These are phyloP conservation scores for Erebia epiphron DNA, from an alignment of 2,888 invertebrate species.

Conservation along the genomic window DNA sequence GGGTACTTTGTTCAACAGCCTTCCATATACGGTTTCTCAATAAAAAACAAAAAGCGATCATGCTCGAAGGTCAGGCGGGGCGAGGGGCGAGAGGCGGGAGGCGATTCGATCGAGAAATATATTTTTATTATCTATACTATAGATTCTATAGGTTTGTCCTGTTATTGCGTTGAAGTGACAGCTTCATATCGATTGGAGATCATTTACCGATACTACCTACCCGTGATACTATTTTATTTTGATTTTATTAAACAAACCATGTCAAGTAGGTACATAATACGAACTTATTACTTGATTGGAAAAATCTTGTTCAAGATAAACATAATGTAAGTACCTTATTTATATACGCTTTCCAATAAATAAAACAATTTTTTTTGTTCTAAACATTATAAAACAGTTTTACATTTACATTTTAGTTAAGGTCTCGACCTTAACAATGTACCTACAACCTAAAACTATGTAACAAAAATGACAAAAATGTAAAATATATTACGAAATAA, in stretches of 20 bases:
- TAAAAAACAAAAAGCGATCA: constrained; percentile 48
- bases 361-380: too few species aligned
- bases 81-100: not conserved
- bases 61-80: constrained; percentile 48
- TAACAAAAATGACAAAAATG: too few species aligned
- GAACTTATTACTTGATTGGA: too few species aligned
- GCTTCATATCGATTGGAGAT: constrained; percentile 36
- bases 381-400: too few species aligned
- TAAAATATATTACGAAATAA: too few species aligned
- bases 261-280: not conserved
- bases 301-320: too few species aligned
- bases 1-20: constrained; percentile 43
- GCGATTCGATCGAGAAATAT: not conserved
- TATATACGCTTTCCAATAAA: too few species aligned
- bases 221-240: too few species aligned
- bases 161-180: constrained; percentile 44
- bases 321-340: too few species aligned
- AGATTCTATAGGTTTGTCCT: constrained; percentile 24
- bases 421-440: too few species aligned
- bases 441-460: too few species aligned
- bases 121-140: not conserved
- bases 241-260: not conserved
- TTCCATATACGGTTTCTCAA: constrained; percentile 56
- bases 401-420: too few species aligned
- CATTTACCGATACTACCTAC: not conserved